A percentile compares a stretch with the other conserved stretches of the same genome.
Conservation (phyloP, 2,113 vertebrate species). For the Menidia beryllina region DNA sequence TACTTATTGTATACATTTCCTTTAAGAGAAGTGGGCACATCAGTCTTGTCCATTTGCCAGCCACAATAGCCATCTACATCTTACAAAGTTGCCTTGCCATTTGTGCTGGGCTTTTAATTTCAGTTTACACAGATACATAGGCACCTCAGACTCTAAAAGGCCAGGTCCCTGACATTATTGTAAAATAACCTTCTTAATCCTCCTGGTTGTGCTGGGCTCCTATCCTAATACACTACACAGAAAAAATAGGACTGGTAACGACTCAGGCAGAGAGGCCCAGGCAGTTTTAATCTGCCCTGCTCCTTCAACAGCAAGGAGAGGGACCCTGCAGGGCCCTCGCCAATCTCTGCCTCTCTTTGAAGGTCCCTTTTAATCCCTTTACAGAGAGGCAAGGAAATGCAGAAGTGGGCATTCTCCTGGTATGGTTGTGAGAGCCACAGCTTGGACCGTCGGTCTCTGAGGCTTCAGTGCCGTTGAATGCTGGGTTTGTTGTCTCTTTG, state of each 20-base stretch:
- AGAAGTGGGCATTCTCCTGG: slow-evolving; percentile 43
- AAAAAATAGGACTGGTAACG: slow-evolving; percentile 43
- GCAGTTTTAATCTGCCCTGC: slow-evolving; percentile 76
- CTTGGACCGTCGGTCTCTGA: slow-evolving; percentile 33
- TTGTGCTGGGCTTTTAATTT: slow-evolving; percentile 63
- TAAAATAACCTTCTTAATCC: slow-evolving; percentile 72
- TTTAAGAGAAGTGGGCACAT: slow-evolving; percentile 36
- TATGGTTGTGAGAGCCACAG: slow-evolving; percentile 19
- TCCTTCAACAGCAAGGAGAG: slow-evolving; percentile 63
- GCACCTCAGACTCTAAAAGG: slow-evolving; percentile 44
- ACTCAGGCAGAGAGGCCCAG: slow-evolving; percentile 46
- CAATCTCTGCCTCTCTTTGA: slow-evolving; percentile 78
- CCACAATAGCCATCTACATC: slow-evolving; percentile 45
- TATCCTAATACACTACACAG: slow-evolving; percentile 50
- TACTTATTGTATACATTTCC: slow-evolving; percentile 43
- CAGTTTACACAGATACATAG: slow-evolving; percentile 33
- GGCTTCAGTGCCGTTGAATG: slow-evolving; percentile 27
- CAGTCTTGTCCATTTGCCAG: slow-evolving; percentile 52
- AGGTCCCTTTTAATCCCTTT: slow-evolving; percentile 80
- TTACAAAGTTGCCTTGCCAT: slow-evolving; percentile 52
- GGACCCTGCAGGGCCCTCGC: slow-evolving; percentile 67
- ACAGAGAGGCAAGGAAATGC: slow-evolving; percentile 62
- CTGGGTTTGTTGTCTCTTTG: slow-evolving; percentile 29
- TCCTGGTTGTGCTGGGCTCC: slow-evolving; percentile 60
- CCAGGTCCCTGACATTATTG: slow-evolving; percentile 56